phyloP scores from a whole-genome alignment of 2,888 invertebrate species.

The Coelinius sp. region DNA sequence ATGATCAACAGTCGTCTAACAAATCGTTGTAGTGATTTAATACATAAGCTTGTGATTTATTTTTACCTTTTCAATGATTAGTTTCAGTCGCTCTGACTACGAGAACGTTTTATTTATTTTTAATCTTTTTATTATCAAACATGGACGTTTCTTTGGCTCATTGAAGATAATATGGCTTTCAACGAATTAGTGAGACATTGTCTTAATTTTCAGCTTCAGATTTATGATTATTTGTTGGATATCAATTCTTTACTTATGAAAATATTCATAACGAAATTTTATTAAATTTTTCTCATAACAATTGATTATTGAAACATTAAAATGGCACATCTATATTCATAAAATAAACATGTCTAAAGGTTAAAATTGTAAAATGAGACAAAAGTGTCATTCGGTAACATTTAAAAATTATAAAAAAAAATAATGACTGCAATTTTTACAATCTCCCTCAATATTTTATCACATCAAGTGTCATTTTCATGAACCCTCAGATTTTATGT shows the following conservation, averaged over 20 bases:
- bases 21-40: slow-evolving; percentile 17
- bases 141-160: slow-evolving; percentile 13
- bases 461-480: not conserved
- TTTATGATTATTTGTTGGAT: not conserved
- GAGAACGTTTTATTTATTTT: slow-evolving; percentile 19
- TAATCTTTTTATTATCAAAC: slow-evolving; percentile 21
- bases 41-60: slow-evolving; percentile 1
- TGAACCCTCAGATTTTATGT: not conserved
- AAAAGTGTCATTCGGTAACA: not conserved
- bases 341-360: not conserved
- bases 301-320: not conserved
- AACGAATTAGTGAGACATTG: slow-evolving; percentile 12
- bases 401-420: slow-evolving; percentile 6
- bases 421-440: not conserved
- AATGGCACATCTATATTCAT: not conserved
- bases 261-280: too few relatives aligned
- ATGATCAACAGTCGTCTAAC: slow-evolving; percentile 28
- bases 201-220: not conserved
- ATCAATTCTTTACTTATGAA: not conserved
- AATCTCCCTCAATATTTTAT: not conserved
- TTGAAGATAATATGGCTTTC: slow-evolving; percentile 14
- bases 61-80: not conserved
- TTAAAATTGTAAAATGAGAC: not conserved
- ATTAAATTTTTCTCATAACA: not conserved
- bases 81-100: slow-evolving; percentile 17